Base-by-base conservation (phyloP, 1,140 invertebrate genomes). In the Heliconius hewitsoni region DNA sequence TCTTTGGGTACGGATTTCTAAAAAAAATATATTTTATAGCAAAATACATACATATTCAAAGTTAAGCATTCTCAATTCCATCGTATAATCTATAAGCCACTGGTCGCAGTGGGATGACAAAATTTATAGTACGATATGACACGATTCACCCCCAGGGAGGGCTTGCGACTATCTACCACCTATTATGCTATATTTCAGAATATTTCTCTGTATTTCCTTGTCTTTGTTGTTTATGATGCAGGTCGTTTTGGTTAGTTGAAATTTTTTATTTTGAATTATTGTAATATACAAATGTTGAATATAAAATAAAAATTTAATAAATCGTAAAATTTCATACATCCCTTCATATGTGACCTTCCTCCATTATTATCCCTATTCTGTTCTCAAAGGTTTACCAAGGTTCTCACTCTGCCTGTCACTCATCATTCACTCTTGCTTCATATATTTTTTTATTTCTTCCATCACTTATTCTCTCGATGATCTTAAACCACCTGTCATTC, bases 61-160 rank as follows among this genome's bases (percentile, higher is more conserved):
- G 23, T 66, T 66, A 66, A 66, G 60, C 23, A 8, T 30, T 66
- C 60, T 66, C 60, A 27, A 66, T 66, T 66, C n/a, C 46, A 74
- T 5, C 73, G 50, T 76, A 76, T 42, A 66, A 76, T 66, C 37
- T 76, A 76, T 66, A n/a, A 37, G 46, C 42, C 8, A 34, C 55
- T 37, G 55, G 57, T 70, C 74, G 55, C 57, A 42, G 37, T 66
- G 74, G 30, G 60, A n/a, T 66, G 37, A 76, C 60, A 66, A 76
- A 76, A 76, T 76, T 76, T 76, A 76, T 76, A 76, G 55, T 23
- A 16, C 74, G 39, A n/a, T 66, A 76, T 66, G 60, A 66, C 60
- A 66, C 60, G 60, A 76, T 60, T 76, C 34, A 2, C 55, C 74
- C 57, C 73, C 8, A 1, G 74, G 57, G 74, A 66, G 23, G 60